Conservation (phyloP, 2,797 vertebrate species). For the Pseudomugil tenellus region DNA sequence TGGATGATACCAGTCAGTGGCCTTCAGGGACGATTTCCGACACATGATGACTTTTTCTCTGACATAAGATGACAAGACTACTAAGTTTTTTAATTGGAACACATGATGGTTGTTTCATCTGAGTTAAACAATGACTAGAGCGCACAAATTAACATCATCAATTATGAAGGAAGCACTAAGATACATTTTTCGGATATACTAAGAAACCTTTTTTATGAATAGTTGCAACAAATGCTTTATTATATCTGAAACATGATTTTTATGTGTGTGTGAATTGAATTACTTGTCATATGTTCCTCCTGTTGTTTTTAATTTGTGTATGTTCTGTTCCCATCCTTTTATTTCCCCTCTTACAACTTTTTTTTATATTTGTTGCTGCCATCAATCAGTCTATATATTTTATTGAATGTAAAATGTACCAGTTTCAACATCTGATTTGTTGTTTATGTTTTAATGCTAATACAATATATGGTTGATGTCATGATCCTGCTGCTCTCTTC, state of each 20-base stretch:
- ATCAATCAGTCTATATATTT: too few relatives aligned
- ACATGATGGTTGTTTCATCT: background rate
- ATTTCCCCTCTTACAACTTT: too few relatives aligned
- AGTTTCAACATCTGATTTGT: too few relatives aligned
- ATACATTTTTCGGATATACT: background rate
- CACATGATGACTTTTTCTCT: constrained; percentile 26
- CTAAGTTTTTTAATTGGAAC: background rate
- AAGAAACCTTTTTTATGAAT: background rate
- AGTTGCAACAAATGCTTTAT: background rate
- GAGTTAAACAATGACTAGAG: background rate
- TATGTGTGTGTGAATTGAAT: background rate
- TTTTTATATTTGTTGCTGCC: too few relatives aligned
- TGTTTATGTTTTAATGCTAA: too few relatives aligned
- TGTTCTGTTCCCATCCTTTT: too few relatives aligned
- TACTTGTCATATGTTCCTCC: too few relatives aligned
- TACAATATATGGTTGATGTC: too few relatives aligned
- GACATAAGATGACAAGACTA: background rate
- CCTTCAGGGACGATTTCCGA: constrained; percentile 8
- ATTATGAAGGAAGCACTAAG: background rate
- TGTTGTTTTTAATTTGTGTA: too few relatives aligned
- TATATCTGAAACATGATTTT: background rate
- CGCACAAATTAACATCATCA: background rate
- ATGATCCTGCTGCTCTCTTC: too few relatives aligned
- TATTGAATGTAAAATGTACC: too few relatives aligned
- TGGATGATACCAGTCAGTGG: background rate